Percentiles rank a stretch among this genome's conserved stretches.
Conservation (phyloP, 1,140 invertebrate genomes). For the Stegodyphus mimosarum region DNA sequence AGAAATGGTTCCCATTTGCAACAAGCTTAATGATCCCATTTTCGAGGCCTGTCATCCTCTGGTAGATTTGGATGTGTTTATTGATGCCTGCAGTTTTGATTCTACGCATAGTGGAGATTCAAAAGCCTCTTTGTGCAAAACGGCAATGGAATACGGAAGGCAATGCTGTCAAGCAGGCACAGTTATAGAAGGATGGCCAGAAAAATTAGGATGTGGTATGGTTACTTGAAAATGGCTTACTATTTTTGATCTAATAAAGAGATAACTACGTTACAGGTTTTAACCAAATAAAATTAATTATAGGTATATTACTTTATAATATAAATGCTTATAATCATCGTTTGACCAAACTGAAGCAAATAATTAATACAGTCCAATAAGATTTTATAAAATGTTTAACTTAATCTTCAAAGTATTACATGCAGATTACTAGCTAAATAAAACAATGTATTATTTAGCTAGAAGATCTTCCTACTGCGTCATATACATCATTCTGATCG, state of each 20-base stretch:
- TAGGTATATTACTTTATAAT: too few species aligned
- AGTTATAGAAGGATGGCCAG: constrained; percentile 77
- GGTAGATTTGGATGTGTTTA: constrained; percentile 76
- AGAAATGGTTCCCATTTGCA: constrained; percentile 71
- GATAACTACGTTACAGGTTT: not conserved
- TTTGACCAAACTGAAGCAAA: too few species aligned
- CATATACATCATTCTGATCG: too few species aligned
- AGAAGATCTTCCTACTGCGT: too few species aligned
- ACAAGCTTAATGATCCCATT: constrained; percentile 68
- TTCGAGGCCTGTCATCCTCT: constrained; percentile 76
- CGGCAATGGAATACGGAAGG: constrained; percentile 78
- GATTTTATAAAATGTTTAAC: too few species aligned
- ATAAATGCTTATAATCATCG: too few species aligned
- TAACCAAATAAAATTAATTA: not conserved
- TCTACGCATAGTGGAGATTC: constrained; percentile 71
- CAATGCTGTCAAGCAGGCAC: constrained; percentile 77
- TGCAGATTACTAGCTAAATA: too few species aligned
- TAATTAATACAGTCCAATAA: too few species aligned
- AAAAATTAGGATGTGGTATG: constrained; percentile 74
- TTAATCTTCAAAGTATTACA: too few species aligned
- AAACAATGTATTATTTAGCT: too few species aligned
- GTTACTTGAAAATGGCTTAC: not conserved
- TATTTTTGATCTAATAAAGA: not conserved
- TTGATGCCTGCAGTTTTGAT: constrained; percentile 77
- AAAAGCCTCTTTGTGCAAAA: constrained; percentile 72